Conservation (phyloP, 2,797 vertebrate genomes). For the Babyrousa celebensis region DNA sequence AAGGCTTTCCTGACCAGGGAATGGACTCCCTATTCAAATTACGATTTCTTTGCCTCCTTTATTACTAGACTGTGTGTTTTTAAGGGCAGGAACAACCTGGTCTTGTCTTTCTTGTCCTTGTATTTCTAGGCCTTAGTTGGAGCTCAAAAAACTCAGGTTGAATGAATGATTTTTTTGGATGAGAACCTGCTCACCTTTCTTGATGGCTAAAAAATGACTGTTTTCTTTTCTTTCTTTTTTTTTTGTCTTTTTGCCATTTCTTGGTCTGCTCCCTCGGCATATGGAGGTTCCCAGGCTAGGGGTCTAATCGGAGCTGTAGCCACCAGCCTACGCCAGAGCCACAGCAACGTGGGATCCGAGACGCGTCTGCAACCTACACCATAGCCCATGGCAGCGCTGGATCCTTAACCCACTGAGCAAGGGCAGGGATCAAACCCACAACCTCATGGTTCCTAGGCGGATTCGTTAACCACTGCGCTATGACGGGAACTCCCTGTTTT, state of each 20-base stretch:
- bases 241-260: too few species aligned
- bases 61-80: conserved; percentile 9
- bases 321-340: too few species aligned
- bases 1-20: background rate
- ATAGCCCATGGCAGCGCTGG: too few species aligned
- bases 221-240: conserved; percentile 16
- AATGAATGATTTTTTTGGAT: conserved; percentile 54
- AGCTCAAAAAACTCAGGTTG: conserved; percentile 45
- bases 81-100: background rate
- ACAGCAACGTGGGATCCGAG: too few species aligned
- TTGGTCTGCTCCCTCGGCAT: too few species aligned
- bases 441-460: too few species aligned
- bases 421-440: too few species aligned
- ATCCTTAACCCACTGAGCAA: too few species aligned
- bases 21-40: background rate
- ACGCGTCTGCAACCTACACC: too few species aligned
- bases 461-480: too few species aligned
- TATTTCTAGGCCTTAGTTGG: conserved; percentile 24
- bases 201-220: conserved; percentile 36
- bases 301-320: too few species aligned
- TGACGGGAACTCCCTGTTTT: background rate
- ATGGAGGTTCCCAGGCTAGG: too few species aligned
- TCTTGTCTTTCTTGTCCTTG: conserved; percentile 39
- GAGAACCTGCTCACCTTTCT: conserved; percentile 64
- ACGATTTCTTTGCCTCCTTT: conserved; percentile 5